Evolutionary conservation across 2,113 vertebrate genomes (phyloP).

Genomic region (Pungitius pungitius): DNA sequence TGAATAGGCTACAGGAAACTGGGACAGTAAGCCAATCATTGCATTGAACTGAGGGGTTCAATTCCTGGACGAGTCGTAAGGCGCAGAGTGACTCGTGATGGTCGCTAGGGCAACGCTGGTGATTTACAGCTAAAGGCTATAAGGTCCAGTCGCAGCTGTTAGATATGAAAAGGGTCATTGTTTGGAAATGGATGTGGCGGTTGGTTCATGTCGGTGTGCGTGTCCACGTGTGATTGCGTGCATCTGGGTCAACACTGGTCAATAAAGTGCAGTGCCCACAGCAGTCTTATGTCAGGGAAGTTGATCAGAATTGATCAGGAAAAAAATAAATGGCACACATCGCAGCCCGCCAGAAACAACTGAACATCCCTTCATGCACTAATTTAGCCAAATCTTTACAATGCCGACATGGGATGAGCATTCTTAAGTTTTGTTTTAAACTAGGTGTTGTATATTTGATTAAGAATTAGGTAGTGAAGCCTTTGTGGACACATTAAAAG

Average conservation of each 20-base stretch:
- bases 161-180: conserved; percentile 21
- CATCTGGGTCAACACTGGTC: conserved; percentile 61
- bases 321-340: conserved; percentile 23
- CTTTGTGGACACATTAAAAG: not conserved
- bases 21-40: conserved; percentile 70
- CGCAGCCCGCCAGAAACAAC: conserved; percentile 2
- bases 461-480: not conserved
- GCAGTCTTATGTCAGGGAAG: conserved; percentile 36
- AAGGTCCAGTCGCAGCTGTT: not conserved
- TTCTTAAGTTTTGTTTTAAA: not conserved
- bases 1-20: conserved; percentile 58
- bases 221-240: not conserved
- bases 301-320: conserved; percentile 46
- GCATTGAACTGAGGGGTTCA: conserved; percentile 14
- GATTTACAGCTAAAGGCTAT: conserved; percentile 20
- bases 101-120: not conserved
- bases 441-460: not conserved
- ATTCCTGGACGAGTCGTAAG: conserved; percentile 15
- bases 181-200: not conserved
- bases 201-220: not conserved
- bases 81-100: conserved; percentile 28
- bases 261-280: conserved; percentile 42
- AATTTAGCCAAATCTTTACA: too few relatives aligned
- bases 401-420: too few relatives aligned
- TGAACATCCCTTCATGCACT: not conserved